phyloP scores from a whole-genome alignment of 2,113 vertebrate species.

The Engraulis encrasicolus region DNA sequence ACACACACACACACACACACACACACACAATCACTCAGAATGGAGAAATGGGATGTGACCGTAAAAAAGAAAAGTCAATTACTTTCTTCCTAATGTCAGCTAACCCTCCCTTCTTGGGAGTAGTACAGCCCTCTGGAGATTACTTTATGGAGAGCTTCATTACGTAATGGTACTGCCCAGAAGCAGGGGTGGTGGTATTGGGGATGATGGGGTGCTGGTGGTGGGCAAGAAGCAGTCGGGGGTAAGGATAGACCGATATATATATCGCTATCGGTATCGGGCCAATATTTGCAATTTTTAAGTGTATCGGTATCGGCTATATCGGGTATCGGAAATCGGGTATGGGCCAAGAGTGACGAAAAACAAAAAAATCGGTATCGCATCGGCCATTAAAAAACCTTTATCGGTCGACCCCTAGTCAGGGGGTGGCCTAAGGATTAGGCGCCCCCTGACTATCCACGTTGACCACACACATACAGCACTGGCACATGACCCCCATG shows the following conservation, averaged over 20 bases:
- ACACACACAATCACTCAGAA: conserved; percentile 31
- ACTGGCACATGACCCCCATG: conserved; percentile 65
- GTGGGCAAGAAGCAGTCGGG: not conserved
- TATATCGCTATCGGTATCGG: too few relatives aligned
- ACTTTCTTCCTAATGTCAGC: conserved; percentile 38
- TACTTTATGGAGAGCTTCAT: conserved; percentile 53
- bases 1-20: conserved; percentile 23
- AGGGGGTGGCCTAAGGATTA: too few relatives aligned
- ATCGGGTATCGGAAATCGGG: too few relatives aligned
- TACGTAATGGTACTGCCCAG: conserved; percentile 55
- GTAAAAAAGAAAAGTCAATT: conserved; percentile 33
- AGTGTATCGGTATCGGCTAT: too few relatives aligned
- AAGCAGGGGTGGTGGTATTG: conserved; percentile 10
- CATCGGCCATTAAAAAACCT: too few relatives aligned
- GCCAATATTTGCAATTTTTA: too few relatives aligned
- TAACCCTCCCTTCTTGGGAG: conserved; percentile 13
- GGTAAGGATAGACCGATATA: too few relatives aligned
- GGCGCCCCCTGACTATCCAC: conserved; percentile 51
- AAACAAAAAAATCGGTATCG: too few relatives aligned
- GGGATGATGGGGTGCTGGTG: not conserved
- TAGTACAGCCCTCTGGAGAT: conserved; percentile 49
- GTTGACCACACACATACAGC: conserved; percentile 51
- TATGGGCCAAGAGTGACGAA: too few relatives aligned
- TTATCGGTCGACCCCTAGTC: too few relatives aligned
- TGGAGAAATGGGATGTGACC: conserved; percentile 35